These are phyloP conservation scores for Unio pictorum DNA, from an alignment of 2,888 invertebrate species.

Conservation along the genomic window DNA sequence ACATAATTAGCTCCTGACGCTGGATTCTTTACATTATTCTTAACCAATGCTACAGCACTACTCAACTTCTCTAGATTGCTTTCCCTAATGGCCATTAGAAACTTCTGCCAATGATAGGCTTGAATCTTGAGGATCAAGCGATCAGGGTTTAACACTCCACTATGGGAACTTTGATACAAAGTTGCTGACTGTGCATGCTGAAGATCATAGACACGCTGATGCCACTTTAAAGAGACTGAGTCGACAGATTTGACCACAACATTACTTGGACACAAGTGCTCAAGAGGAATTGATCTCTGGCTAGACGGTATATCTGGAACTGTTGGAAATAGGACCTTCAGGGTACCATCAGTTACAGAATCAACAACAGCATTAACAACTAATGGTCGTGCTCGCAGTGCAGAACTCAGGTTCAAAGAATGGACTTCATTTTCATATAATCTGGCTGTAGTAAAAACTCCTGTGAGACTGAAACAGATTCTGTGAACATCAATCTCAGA, in stretches of 20 bases:
- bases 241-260: constrained; percentile 22
- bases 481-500: constrained; percentile 37
- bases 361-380: constrained; percentile 53
- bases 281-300: constrained; percentile 30
- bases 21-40: constrained; percentile 35
- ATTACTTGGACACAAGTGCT: constrained; percentile 40
- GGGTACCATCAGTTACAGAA: constrained; percentile 31
- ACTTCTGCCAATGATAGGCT: constrained; percentile 56
- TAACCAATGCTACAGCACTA: constrained; percentile 29
- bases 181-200: constrained; percentile 9
- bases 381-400: constrained; percentile 47
- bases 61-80: constrained; percentile 45
- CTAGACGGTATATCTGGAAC: constrained; percentile 24
- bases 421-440: constrained; percentile 32
- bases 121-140: constrained; percentile 52
- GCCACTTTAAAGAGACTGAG: constrained; percentile 48
- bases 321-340: constrained; percentile 43
- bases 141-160: constrained; percentile 48
- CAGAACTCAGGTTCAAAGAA: constrained; percentile 37
- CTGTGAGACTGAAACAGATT: constrained; percentile 36
- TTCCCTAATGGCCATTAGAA: constrained; percentile 53
- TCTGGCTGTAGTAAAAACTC: constrained; percentile 7
- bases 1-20: constrained; percentile 27
- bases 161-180: constrained; percentile 10
- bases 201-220: constrained; percentile 52